Percentiles rank a stretch among this genome's conserved stretches.
Conservation (phyloP, 2,888 invertebrate species). For the Limnephilus auricula region DNA sequence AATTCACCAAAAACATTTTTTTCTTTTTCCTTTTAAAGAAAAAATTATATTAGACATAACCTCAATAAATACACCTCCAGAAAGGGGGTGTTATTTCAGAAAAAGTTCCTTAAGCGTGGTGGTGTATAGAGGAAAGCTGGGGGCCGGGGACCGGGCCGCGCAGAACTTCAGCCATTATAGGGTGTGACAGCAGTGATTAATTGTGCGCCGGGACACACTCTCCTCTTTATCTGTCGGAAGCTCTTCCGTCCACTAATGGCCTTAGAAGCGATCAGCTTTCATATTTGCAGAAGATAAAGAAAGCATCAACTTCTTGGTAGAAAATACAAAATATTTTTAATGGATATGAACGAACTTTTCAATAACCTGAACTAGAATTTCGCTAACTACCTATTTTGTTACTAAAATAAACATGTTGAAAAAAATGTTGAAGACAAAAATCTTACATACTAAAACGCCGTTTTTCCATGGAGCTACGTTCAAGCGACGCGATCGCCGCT, state of each 20-base stretch:
- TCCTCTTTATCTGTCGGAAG: constrained; percentile 30
- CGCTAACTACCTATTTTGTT: background rate
- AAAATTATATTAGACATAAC: background rate
- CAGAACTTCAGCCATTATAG: constrained; percentile 12
- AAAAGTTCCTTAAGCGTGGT: background rate
- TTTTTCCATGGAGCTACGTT: no score
- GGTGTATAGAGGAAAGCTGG: constrained; percentile 2
- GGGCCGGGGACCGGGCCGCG: background rate
- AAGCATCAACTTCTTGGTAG: background rate
- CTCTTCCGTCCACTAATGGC: constrained; percentile 11
- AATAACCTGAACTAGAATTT: background rate
- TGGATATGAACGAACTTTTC: no score
- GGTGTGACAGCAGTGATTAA: constrained; percentile 43
- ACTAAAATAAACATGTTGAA: background rate
- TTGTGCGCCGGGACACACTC: constrained; percentile 30
- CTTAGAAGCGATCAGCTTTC: constrained; percentile 22
- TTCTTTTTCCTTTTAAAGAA: background rate
- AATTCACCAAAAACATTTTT: background rate
- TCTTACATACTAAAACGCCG: no score
- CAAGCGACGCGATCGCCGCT: no score
- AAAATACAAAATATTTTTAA: background rate
- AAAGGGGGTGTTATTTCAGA: background rate
- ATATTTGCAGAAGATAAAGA: background rate
- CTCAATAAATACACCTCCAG: background rate
- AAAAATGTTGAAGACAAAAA: no score